phyloP scores from a whole-genome alignment of 2,888 invertebrate species.

The Gymnosoma rotundatum region DNA sequence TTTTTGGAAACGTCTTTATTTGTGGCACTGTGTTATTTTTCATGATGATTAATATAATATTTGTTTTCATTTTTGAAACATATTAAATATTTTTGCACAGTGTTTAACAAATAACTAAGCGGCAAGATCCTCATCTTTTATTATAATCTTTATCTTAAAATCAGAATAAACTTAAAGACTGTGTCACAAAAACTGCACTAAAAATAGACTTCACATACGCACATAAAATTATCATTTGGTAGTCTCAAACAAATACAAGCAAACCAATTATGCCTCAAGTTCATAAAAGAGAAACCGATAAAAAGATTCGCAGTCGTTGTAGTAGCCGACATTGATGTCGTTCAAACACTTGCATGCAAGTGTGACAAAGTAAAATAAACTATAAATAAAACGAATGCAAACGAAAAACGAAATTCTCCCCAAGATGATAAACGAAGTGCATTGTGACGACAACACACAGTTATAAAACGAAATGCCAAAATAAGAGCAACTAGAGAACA shows the following conservation, averaged over 20 bases:
- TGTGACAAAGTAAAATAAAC: constrained; percentile 55
- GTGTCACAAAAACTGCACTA: constrained; percentile 57
- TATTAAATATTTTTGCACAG: not conserved
- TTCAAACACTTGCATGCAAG: constrained; percentile 49
- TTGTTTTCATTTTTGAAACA: not conserved
- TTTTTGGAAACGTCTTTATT: too few relatives aligned
- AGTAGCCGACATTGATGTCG: constrained; percentile 35
- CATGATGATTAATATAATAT: not conserved
- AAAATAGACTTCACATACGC: constrained; percentile 47
- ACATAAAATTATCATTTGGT: not conserved
- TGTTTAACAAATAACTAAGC: constrained; percentile 27
- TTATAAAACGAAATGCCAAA: constrained; percentile 47
- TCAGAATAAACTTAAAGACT: constrained; percentile 44
- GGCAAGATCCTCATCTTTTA: constrained; percentile 42
- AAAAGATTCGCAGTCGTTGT: constrained; percentile 19
- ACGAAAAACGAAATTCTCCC: constrained; percentile 53
- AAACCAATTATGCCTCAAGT: constrained; percentile 55
- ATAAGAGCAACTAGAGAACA: constrained; percentile 49
- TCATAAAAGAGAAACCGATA: constrained; percentile 54
- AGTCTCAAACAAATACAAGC: constrained; percentile 1
- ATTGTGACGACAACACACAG: constrained; percentile 18
- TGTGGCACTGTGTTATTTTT: too few relatives aligned
- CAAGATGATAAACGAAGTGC: constrained; percentile 57
- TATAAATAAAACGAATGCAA: constrained; percentile 45
- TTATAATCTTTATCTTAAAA: constrained; percentile 36